Evolutionary conservation across 53 echinoderm and acorn worm species (phyloP).

Genomic region (Crossaster papposus): DNA sequence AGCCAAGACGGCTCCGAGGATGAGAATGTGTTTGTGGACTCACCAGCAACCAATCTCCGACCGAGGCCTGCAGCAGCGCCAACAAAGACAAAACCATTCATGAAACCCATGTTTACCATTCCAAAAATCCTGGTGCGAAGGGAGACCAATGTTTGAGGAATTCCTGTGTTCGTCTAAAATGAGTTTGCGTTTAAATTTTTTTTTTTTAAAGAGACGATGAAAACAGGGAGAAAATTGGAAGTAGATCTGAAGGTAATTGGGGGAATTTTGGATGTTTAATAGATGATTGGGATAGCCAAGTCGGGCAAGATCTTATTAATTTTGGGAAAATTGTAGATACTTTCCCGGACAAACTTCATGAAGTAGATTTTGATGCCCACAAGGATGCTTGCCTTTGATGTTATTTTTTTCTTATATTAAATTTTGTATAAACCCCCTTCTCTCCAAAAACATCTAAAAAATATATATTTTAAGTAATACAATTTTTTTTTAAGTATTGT

Average conservation of each 20-base stretch:
- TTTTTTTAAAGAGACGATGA: no score
- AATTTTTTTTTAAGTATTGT: no score
- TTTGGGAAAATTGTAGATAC: background rate
- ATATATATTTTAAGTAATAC: no score
- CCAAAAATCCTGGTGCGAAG: slow-evolving; percentile 39
- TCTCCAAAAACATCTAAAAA: no score
- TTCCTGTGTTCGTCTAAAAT: background rate
- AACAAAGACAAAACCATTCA: slow-evolving; percentile 4
- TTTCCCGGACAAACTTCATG: background rate
- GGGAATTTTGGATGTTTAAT: no score
- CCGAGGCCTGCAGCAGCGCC: slow-evolving; percentile 32
- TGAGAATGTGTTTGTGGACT: slow-evolving; percentile 71
- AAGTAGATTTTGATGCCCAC: background rate
- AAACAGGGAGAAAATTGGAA: no score
- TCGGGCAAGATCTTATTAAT: no score
- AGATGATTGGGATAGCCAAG: no score
- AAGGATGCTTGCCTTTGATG: background rate
- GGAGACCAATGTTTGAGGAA: slow-evolving; percentile 47
- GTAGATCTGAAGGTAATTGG: no score
- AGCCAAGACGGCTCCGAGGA: slow-evolving; percentile 71
- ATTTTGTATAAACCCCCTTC: background rate
- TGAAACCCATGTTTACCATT: slow-evolving; percentile 38
- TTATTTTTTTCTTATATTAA: background rate
- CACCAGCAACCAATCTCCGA: slow-evolving; percentile 76
- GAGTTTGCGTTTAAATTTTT: background rate